Evolutionary conservation across 2,113 vertebrate genomes (phyloP), one percentile per base, ranked within the genome.

Genomic region (Erythrolamprus reginae): DNA sequence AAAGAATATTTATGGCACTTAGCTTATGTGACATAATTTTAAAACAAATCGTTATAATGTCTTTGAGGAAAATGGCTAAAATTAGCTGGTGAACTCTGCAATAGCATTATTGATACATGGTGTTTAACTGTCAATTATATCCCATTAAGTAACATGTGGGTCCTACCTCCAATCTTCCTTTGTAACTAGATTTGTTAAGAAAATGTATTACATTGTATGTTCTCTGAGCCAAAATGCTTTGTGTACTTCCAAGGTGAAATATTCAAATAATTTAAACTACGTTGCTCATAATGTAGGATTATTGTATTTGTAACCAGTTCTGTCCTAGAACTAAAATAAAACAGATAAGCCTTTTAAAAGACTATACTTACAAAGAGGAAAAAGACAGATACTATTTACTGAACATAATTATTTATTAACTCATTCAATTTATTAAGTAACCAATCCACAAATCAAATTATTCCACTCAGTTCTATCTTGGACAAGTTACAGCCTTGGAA

Each of bases 381-480:
- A 89, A 89, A 89, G 42, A n/a, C n/a, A 50, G 28, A 45, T 52
- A 52, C 45, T 5, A 5, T 86, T 85, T 65, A 65, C 50, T 86
- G 47, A 90, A 19, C 47, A 28, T 56, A 87, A 82, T 87, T 50
- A 58, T 52, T 42, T 86, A 86, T 52, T 86, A 15, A 53, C 86
- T 87, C 82, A 87, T 88, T 53, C 90, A 83, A 55, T 77, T 90
- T 90, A 77, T 90, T 83, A 56, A 51, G 70, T 83, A 58, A 77
- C 12, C 82, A 84, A 9, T 58, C 45, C 23, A 50, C 52, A 88
- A 45, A 33, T 53, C 58, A 88, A 52, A 82, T 52, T 90, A 26
- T 52, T 85, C 85, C 4, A n/a, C 52, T 65, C 19, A 33, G 28
- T 28, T 58, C 52, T 47, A 82, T 87, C 82, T 82, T 55, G 38